Evolutionary conservation across 2,113 vertebrate species (phyloP).

Genomic region (Cathartes aura): DNA sequence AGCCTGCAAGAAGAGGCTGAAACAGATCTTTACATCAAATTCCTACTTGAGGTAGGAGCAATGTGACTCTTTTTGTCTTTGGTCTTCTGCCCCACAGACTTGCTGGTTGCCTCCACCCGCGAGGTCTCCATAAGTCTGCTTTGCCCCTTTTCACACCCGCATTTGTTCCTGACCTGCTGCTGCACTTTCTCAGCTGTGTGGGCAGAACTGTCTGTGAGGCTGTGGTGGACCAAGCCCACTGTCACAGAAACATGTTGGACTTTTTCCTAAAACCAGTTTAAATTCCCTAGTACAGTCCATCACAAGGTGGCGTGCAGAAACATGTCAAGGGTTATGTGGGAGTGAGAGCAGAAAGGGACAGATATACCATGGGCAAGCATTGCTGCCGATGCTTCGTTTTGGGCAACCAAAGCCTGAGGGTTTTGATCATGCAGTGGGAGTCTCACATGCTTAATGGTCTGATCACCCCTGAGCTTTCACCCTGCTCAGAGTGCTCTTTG

Average conservation of each 20-base stretch:
- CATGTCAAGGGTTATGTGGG: background rate
- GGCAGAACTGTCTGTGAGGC: background rate
- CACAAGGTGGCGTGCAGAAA: background rate
- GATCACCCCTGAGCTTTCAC: background rate
- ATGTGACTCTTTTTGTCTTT: background rate
- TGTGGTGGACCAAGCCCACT: background rate
- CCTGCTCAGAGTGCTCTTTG: background rate
- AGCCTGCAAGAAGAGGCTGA: background rate
- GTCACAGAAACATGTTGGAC: background rate
- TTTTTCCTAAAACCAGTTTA: background rate
- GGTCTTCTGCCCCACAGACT: background rate
- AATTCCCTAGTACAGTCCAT: background rate
- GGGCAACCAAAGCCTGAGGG: background rate
- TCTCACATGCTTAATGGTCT: background rate
- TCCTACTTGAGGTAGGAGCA: background rate
- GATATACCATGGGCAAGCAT: background rate
- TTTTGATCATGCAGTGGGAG: background rate
- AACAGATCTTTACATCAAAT: background rate
- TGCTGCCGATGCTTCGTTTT: background rate
- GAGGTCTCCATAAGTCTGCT: background rate
- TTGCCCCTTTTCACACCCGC: background rate
- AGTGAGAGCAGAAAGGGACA: background rate
- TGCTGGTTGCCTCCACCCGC: background rate
- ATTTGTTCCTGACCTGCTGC: background rate
- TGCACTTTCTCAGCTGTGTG: background rate